Evolutionary conservation across 2,113 vertebrate genomes (phyloP).

Genomic region (Scomber scombrus): DNA sequence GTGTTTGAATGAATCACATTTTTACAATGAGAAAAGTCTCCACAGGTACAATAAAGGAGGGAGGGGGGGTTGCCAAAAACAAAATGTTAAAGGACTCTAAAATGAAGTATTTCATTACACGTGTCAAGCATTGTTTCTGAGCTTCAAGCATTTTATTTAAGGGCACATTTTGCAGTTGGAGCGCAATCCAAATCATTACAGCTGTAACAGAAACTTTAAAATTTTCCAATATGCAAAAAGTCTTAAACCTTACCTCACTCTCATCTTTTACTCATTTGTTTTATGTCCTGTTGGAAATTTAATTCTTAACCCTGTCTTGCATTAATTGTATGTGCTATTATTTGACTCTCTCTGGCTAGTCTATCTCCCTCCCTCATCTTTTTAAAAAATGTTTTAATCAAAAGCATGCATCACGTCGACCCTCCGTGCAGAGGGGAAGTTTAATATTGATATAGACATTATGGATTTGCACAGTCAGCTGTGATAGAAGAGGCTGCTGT

Average conservation of each 20-base stretch:
- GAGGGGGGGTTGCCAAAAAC: slow-evolving; percentile 9
- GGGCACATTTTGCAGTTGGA: neutral
- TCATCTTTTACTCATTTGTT: no score
- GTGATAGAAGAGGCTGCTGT: slow-evolving; percentile 14
- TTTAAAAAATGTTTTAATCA: neutral
- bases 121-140: neutral
- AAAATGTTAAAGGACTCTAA: slow-evolving; percentile 5
- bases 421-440: slow-evolving; percentile 3
- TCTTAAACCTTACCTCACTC: neutral
- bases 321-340: neutral
- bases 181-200: neutral
- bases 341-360: neutral
- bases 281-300: neutral
- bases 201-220: neutral
- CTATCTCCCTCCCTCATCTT: neutral
- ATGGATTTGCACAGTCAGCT: slow-evolving; percentile 50
- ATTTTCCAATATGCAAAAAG: neutral
- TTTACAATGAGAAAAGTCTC: slow-evolving; percentile 16
- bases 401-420: slow-evolving; percentile 21
- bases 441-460: slow-evolving; percentile 30
- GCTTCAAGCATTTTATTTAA: neutral
- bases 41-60: neutral
- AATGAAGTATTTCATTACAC: neutral
- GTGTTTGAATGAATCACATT: slow-evolving; percentile 14
- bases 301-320: neutral